Conservation (phyloP, 2,888 invertebrate genomes). For the Epistrophella euchroma region DNA sequence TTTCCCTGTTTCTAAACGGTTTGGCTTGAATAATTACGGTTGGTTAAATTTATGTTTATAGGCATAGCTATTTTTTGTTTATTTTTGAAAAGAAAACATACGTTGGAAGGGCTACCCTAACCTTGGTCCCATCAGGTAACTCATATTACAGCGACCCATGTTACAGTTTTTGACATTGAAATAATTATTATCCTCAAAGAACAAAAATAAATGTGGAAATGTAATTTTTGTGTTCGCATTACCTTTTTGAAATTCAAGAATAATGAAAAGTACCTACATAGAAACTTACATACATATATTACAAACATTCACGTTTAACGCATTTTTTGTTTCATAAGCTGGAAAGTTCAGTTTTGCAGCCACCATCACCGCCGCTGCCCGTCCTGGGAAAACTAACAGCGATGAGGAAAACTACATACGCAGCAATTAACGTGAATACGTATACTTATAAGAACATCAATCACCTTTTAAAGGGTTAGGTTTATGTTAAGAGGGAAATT, state of each 20-base stretch:
- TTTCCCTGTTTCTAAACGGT: neutral
- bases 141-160: slow-evolving; percentile 18
- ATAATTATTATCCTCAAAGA: slow-evolving; percentile 14
- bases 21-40: slow-evolving; percentile 1
- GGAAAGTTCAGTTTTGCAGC: neutral
- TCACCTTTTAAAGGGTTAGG: neutral
- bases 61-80: neutral
- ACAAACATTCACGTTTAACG: neutral
- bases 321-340: neutral
- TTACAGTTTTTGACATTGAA: slow-evolving; percentile 26
- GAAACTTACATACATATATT: neutral
- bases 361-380: too few species aligned
- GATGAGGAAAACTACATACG: neutral
- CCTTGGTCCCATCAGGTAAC: neutral
- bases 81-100: neutral
- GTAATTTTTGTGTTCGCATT: neutral
- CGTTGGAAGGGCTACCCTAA: neutral
- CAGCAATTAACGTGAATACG: neutral
- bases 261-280: neutral
- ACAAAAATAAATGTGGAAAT: neutral
- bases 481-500: neutral
- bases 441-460: neutral
- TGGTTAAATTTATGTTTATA: neutral
- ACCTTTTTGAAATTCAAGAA: neutral
- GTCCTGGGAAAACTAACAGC: neutral